These are phyloP conservation scores for Clarias fuscus DNA, from an alignment of 2,797 vertebrate species.

Conservation along the genomic window DNA sequence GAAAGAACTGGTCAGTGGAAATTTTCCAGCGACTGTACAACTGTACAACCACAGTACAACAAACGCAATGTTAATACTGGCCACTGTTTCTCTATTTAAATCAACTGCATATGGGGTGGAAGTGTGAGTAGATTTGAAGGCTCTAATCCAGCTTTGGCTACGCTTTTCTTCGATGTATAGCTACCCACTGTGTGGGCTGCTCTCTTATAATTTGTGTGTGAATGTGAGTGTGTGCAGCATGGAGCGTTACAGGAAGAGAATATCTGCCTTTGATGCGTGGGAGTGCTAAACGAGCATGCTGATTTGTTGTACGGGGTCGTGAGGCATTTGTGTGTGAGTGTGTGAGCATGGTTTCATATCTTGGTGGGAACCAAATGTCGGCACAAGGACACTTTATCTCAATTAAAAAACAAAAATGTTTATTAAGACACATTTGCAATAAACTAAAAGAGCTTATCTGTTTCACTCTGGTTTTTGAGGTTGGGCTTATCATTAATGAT, in stretches of 20 bases:
- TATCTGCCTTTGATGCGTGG: conserved; percentile 41
- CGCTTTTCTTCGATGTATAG: conserved; percentile 25
- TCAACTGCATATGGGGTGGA: neutral
- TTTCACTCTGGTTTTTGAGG: neutral
- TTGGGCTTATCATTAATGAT: neutral
- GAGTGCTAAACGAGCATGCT: conserved; percentile 36
- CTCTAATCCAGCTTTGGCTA: conserved; percentile 3
- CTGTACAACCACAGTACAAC: neutral
- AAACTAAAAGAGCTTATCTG: neutral
- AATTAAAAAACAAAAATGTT: neutral
- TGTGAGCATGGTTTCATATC: neutral
- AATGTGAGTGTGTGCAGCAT: conserved; percentile 1
- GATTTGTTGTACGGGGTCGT: conserved; percentile 32
- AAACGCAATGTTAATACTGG: neutral
- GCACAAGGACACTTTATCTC: neutral
- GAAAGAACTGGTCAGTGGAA: neutral
- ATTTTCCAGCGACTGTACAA: neutral
- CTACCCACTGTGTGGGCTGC: conserved; percentile 34
- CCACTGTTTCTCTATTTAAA: neutral
- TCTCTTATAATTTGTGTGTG: conserved; percentile 15
- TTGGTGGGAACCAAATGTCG: neutral
- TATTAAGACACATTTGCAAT: neutral
- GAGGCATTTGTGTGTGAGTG: conserved; percentile 24
- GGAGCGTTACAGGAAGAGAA: conserved; percentile 9
- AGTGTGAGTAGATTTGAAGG: neutral